A percentile compares a stretch with the other conserved stretches of the same genome.
Evolutionary conservation across 2,888 invertebrate genomes (phyloP).

Genomic region (Agriopis marginaria): DNA sequence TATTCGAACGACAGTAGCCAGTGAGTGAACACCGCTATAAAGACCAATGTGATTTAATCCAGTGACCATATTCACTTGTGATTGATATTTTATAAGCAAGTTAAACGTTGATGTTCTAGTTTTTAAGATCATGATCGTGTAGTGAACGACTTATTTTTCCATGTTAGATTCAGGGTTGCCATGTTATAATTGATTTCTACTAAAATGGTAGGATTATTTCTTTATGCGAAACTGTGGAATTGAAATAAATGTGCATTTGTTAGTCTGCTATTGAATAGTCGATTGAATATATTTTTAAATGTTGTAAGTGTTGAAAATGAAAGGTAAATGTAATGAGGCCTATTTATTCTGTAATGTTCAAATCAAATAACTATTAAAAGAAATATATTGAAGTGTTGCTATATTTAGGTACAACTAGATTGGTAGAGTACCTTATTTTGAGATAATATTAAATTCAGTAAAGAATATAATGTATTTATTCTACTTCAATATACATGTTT

Average conservation of each 20-base stretch:
- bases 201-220: slow-evolving; percentile 26
- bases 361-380: slow-evolving; percentile 42
- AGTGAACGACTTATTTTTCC: slow-evolving; percentile 56
- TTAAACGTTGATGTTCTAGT: slow-evolving; percentile 53
- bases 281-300: slow-evolving; percentile 64
- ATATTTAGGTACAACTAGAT: slow-evolving; percentile 19
- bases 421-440: slow-evolving; percentile 29
- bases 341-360: slow-evolving; percentile 66
- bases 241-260: slow-evolving; percentile 75
- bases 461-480: slow-evolving; percentile 35
- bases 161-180: slow-evolving; percentile 67
- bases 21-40: slow-evolving; percentile 14
- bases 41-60: slow-evolving; percentile 49
- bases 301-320: slow-evolving; percentile 46
- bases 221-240: slow-evolving; percentile 61
- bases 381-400: slow-evolving; percentile 31
- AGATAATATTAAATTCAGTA: slow-evolving; percentile 33
- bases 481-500: slow-evolving; percentile 46
- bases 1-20: background rate
- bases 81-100: slow-evolving; percentile 50
- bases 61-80: slow-evolving; percentile 72
- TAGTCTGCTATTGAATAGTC: slow-evolving; percentile 55
- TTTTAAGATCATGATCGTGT: slow-evolving; percentile 39
- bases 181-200: slow-evolving; percentile 64
- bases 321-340: slow-evolving; percentile 44